phyloP scores from a whole-genome alignment of 1,140 invertebrate genomes.

The Himalopsyche phryganea region DNA sequence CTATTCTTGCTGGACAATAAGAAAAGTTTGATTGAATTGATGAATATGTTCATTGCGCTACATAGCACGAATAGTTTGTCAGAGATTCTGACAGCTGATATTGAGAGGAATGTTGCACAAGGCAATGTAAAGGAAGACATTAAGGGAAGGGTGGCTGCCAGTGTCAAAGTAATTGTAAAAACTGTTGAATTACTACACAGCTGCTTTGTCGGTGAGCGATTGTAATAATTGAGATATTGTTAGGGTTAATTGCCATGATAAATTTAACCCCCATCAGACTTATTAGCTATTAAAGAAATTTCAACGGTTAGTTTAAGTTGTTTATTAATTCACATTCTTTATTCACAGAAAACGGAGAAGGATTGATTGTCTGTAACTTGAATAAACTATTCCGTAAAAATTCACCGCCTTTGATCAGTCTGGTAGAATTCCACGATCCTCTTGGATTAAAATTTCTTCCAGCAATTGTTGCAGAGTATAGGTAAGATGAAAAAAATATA shows the following conservation, averaged over 20 bases:
- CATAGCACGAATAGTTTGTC: constrained; percentile 50
- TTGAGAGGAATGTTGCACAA: constrained; percentile 35
- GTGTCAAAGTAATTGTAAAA: constrained; percentile 53
- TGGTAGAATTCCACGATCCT: constrained; percentile 46
- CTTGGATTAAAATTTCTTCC: constrained; percentile 49
- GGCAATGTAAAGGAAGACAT: constrained; percentile 53
- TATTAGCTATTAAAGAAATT: no score
- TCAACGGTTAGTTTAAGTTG: no score
- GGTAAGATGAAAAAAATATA: constrained; percentile 38
- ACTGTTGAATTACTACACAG: constrained; percentile 57
- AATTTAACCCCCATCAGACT: no score
- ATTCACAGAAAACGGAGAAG: constrained; percentile 40
- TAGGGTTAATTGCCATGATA: no score
- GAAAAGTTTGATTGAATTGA: constrained; percentile 45
- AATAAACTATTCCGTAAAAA: constrained; percentile 52
- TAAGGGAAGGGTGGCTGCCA: constrained; percentile 52
- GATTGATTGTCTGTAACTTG: constrained; percentile 55
- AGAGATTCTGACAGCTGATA: constrained; percentile 47
- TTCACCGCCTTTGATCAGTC: constrained; percentile 48
- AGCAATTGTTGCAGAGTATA: constrained; percentile 51
- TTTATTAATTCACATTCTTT: no score
- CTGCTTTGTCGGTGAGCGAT: constrained; percentile 63
- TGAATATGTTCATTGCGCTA: constrained; percentile 52
- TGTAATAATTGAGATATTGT: no score
- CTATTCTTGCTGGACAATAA: constrained; percentile 57